These are phyloP conservation scores for Diorhabda carinulata DNA, from an alignment of 1,140 invertebrate species.

Conservation along the genomic window DNA sequence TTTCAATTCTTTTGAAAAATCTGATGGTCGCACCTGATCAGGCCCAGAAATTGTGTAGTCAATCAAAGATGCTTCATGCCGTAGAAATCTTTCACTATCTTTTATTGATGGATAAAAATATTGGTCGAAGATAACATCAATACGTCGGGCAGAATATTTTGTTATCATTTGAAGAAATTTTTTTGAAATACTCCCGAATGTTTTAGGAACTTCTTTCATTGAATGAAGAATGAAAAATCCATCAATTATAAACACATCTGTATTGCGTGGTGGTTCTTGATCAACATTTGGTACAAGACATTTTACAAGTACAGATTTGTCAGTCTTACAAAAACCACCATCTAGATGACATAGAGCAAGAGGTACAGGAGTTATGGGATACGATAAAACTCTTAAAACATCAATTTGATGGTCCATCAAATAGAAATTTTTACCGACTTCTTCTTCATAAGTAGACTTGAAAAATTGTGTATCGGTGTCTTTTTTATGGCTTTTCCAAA, in stretches of 20 bases:
- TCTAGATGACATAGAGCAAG: slow-evolving; percentile 26
- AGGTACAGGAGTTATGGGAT: slow-evolving; percentile 19
- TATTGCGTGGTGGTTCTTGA: slow-evolving; percentile 22
- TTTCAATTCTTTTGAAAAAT: slow-evolving; percentile 30
- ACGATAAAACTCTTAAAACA: slow-evolving; percentile 20
- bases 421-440: slow-evolving; percentile 20
- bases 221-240: too few relatives aligned
- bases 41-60: slow-evolving; percentile 10
- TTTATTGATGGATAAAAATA: slow-evolving; percentile 30
- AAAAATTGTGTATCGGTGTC: slow-evolving; percentile 17
- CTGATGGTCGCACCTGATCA: slow-evolving; percentile 25
- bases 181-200: slow-evolving; percentile 31
- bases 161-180: slow-evolving; percentile 34
- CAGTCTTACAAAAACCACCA: slow-evolving; percentile 36
- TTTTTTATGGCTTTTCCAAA: slow-evolving; percentile 24
- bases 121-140: slow-evolving; percentile 26
- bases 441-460: slow-evolving; percentile 19
- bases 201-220: too few relatives aligned
- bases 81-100: slow-evolving; percentile 31
- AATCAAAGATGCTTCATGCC: slow-evolving; percentile 25
- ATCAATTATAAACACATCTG: slow-evolving; percentile 7
- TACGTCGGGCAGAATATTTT: slow-evolving; percentile 24
- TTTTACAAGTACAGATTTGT: slow-evolving; percentile 36
- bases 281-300: slow-evolving; percentile 14
- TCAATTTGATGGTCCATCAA: slow-evolving; percentile 23